Conservation (phyloP, 2,113 vertebrate species). For the Python bivittatus region DNA sequence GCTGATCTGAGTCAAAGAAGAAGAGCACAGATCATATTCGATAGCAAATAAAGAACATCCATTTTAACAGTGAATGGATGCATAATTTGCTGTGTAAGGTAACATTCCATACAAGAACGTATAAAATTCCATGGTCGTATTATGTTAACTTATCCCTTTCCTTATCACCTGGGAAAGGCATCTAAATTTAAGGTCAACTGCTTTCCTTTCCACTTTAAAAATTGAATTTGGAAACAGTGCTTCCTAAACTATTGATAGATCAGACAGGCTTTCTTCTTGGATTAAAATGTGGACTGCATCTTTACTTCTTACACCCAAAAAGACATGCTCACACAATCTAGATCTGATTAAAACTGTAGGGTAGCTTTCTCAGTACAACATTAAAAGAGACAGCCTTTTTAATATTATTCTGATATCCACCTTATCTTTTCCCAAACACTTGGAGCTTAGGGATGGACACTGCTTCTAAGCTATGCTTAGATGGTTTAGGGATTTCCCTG, state of each 20-base stretch:
- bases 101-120: neutral
- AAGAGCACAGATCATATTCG: neutral
- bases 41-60: conserved; percentile 38
- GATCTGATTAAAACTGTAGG: neutral
- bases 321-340: neutral
- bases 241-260: neutral
- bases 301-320: neutral
- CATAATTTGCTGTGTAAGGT: accelerated
- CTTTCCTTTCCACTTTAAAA: neutral
- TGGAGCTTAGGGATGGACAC: neutral
- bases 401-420: neutral
- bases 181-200: neutral
- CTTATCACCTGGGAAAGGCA: neutral
- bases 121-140: neutral
- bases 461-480: neutral
- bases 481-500: neutral
- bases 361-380: neutral
- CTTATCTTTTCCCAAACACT: neutral
- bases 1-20: conserved; percentile 49
- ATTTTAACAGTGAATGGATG: conserved; percentile 32
- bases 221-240: neutral
- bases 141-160: neutral
- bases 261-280: neutral
- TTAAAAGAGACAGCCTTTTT: neutral
- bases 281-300: neutral